Percentiles rank a stretch among this genome's conserved stretches.
Evolutionary conservation across 2,888 invertebrate genomes (phyloP).

Genomic region (Meiosimyza platycephala): DNA sequence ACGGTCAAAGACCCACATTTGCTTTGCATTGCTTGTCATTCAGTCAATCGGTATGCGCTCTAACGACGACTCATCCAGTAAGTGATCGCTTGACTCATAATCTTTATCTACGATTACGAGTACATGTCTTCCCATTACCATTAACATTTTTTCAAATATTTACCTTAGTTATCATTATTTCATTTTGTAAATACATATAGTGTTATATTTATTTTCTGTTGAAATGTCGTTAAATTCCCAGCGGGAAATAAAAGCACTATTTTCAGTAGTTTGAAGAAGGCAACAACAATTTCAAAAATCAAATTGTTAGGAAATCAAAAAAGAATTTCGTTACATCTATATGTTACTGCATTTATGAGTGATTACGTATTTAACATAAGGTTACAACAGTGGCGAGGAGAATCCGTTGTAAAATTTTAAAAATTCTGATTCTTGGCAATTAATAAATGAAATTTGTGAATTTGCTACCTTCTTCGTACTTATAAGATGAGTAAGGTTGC

Average conservation of each 20-base stretch:
- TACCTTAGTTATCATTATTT: constrained; percentile 31
- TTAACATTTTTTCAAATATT: constrained; percentile 25
- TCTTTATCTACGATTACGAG: constrained; percentile 7
- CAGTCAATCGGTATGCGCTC: neutral
- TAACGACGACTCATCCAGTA: neutral
- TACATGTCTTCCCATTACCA: constrained; percentile 20
- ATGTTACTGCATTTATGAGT: too few relatives aligned
- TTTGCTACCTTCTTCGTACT: too few relatives aligned
- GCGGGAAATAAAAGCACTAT: neutral
- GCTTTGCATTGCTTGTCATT: too few relatives aligned
- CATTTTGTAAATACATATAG: neutral
- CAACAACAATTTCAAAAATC: neutral
- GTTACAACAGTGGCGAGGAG: too few relatives aligned
- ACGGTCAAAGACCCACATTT: constrained; percentile 28
- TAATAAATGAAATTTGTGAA: too few relatives aligned
- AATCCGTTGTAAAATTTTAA: too few relatives aligned
- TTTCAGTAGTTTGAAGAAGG: neutral
- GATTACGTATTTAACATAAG: too few relatives aligned
- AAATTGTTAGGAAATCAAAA: neutral
- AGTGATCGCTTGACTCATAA: constrained; percentile 20
- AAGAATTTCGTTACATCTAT: neutral
- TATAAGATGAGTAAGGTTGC: too few relatives aligned
- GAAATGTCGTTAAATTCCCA: neutral
- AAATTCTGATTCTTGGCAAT: too few relatives aligned
- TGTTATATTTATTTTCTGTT: neutral